phyloP scores from a whole-genome alignment of 2,888 invertebrate species.

The Antheraea yamamai region DNA sequence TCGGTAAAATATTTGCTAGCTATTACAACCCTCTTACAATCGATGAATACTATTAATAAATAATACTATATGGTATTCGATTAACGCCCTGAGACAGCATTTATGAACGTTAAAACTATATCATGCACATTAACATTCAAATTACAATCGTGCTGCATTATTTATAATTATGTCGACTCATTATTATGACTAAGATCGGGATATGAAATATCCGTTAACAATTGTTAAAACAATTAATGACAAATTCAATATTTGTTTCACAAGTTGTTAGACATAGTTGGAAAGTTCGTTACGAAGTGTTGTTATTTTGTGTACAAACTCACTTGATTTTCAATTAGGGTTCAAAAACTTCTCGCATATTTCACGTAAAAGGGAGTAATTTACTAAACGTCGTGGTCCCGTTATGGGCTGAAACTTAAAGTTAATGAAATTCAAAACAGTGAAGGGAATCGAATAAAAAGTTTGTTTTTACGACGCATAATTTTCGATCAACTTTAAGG shows the following conservation, averaged over 20 bases:
- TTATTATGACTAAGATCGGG: not conserved
- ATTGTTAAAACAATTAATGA: constrained; percentile 30
- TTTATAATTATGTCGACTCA: not conserved
- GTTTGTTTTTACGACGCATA: constrained; percentile 41
- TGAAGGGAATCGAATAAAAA: constrained; percentile 48
- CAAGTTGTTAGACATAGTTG: constrained; percentile 35
- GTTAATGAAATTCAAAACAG: constrained; percentile 54
- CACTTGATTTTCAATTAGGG: constrained; percentile 68
- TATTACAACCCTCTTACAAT: too few species aligned
- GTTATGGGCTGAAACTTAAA: constrained; percentile 40
- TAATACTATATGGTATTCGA: too few species aligned
- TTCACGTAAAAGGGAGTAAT: constrained; percentile 57
- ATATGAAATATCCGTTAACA: not conserved
- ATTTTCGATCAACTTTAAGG: constrained; percentile 32
- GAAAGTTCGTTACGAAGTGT: constrained; percentile 46
- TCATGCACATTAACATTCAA: too few species aligned
- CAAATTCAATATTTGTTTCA: constrained; percentile 40
- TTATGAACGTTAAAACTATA: too few species aligned
- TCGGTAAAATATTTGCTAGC: too few species aligned
- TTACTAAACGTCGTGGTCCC: constrained; percentile 54
- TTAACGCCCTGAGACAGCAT: too few species aligned
- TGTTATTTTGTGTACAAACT: constrained; percentile 47
- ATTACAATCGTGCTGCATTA: not conserved
- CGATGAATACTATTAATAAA: too few species aligned
- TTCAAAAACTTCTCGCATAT: constrained; percentile 60